Percentiles rank a stretch among this genome's conserved stretches.
Conservation (phyloP, 2,797 vertebrate species). For the Cyclopterus lumpus region DNA sequence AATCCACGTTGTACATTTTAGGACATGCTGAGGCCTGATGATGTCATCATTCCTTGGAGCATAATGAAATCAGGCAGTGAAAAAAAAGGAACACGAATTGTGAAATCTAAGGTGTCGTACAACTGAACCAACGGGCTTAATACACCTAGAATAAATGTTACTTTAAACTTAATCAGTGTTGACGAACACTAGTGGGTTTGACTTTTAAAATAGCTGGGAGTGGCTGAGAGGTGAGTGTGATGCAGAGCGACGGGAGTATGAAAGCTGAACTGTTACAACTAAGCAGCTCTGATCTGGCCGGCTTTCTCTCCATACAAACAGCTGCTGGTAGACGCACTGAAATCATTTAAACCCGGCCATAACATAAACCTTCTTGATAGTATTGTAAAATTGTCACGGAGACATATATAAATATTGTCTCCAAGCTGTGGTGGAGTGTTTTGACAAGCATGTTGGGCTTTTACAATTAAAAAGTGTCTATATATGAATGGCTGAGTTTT, state of each 20-base stretch:
- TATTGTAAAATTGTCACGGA: background rate
- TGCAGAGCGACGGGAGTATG: too few relatives aligned
- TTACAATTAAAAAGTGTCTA: background rate
- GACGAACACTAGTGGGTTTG: too few relatives aligned
- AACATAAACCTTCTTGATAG: background rate
- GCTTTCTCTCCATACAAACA: background rate
- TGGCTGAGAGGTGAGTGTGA: too few relatives aligned
- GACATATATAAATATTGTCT: background rate
- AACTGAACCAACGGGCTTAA: background rate
- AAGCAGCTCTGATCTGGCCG: background rate
- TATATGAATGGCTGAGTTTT: background rate
- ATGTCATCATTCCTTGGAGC: background rate
- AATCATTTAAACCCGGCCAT: background rate
- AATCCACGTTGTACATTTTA: conserved; percentile 20
- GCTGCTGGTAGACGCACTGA: background rate
- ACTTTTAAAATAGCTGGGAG: too few relatives aligned
- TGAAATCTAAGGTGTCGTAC: background rate
- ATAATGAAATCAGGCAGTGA: background rate
- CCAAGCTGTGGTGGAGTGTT: conserved; percentile 22
- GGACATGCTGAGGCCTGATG: conserved; percentile 2
- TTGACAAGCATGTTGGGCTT: conserved; percentile 8
- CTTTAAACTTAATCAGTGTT: too few relatives aligned
- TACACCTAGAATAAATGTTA: too few relatives aligned
- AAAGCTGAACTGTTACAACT: too few relatives aligned
- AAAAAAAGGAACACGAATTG: background rate